Evolutionary conservation across 2,888 invertebrate species (phyloP).

Genomic region (Limulus polyphemus): DNA sequence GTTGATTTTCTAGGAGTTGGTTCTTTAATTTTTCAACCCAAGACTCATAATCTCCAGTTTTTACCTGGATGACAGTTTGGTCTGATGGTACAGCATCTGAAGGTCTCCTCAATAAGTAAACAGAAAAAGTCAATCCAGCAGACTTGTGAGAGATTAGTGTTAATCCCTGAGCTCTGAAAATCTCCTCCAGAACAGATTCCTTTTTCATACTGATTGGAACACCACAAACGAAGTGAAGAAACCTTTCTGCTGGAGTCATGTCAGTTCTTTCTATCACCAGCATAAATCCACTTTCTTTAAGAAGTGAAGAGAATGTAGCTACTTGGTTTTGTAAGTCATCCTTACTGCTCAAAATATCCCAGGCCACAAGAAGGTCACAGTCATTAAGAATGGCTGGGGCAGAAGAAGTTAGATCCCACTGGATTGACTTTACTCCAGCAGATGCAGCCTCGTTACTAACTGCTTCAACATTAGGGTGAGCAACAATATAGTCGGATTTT

Average conservation of each 20-base stretch:
- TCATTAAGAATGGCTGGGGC: slow-evolving; percentile 33
- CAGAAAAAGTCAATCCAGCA: slow-evolving; percentile 44
- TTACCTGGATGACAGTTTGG: slow-evolving; percentile 20
- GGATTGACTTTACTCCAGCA: slow-evolving; percentile 46
- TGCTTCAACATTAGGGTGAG: slow-evolving; percentile 41
- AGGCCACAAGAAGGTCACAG: slow-evolving; percentile 31
- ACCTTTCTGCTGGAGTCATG: slow-evolving; percentile 25
- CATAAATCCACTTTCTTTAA: slow-evolving; percentile 57
- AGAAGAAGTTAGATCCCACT: slow-evolving; percentile 48
- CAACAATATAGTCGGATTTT: slow-evolving; percentile 47
- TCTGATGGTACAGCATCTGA: slow-evolving; percentile 6
- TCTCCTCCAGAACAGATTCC: slow-evolving; percentile 19
- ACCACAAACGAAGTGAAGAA: slow-evolving; percentile 23
- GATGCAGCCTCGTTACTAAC: not conserved
- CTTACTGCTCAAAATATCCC: slow-evolving; percentile 17
- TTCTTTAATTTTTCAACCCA: slow-evolving; percentile 74
- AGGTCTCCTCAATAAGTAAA: slow-evolving; percentile 51
- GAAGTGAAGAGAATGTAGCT: slow-evolving; percentile 38
- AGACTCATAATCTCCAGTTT: slow-evolving; percentile 17
- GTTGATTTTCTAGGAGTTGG: slow-evolving; percentile 51
- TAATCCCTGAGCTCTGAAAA: slow-evolving; percentile 20
- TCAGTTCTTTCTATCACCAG: slow-evolving; percentile 37
- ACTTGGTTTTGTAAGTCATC: slow-evolving; percentile 18
- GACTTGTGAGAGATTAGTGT: slow-evolving; percentile 42
- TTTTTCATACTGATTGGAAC: slow-evolving; percentile 8